Base-by-base conservation (phyloP, 1,140 invertebrate species). In the Panulirus ornatus region DNA sequence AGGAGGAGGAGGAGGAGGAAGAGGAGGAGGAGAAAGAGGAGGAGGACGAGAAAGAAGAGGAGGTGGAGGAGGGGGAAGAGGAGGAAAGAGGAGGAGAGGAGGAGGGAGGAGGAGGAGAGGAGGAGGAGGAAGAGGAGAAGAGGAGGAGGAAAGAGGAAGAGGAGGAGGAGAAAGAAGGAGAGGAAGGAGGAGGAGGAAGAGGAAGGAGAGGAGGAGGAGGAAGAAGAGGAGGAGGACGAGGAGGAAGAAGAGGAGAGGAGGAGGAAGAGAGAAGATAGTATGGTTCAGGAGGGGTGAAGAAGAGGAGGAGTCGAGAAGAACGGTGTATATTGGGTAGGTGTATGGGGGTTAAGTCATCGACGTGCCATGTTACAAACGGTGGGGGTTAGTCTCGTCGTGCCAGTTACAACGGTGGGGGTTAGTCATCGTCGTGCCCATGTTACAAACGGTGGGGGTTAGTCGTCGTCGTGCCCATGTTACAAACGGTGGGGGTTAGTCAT, bases 41-140 rank as follows among this genome's bases (percentile, higher is more conserved):
- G 6, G 63, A n/a, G 63, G 6, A 6, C 5, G 22, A 27, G 30
- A n/a, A n/a, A n/a, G 22, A 70, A 8, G 22, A 8, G 6, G 30
- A 47, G 14, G 14, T 5, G 14, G 44, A 47, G 44, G 22, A 22
- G 22, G 30, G 6, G 22, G 6, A n/a, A 27, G 30, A 36, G 42
- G 16, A 44, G 16, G 44, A 79, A 6, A 79, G 76, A 79, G 76
- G 42, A 38, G 42, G 76, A 79, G 38, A 79, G 76, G 42, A 38
- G 42, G 76, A 79, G 76, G 42, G 76, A 79, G 76, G 42, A 38
- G 42, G 76, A 79, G 76, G 42, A 38, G 42, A 19, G 42, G 40
- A 79, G 40, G 22, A 30, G 2, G 47, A n/a, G 47, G 8, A 30
- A 47, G 30, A 76, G 38, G 34, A n/a, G n/a, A n/a, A 76, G 38